These are phyloP conservation scores for Thaumetopoea pityocampa DNA, from an alignment of 1,140 invertebrate genomes.

Conservation along the genomic window DNA sequence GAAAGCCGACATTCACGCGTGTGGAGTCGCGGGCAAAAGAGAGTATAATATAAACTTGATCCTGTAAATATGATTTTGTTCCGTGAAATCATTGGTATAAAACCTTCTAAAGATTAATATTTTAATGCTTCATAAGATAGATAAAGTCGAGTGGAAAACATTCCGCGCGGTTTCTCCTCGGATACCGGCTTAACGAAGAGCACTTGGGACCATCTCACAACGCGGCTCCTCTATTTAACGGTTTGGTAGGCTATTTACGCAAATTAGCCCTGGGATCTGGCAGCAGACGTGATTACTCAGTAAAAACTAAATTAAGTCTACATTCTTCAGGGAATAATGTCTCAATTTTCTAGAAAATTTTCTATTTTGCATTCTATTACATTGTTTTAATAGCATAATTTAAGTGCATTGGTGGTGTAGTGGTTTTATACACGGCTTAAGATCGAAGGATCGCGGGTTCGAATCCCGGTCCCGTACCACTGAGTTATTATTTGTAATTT, in stretches of 20 bases:
- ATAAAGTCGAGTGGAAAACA: slow-evolving; percentile 27
- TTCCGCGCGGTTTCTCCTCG: slow-evolving; percentile 25
- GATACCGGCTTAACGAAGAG: slow-evolving; percentile 41
- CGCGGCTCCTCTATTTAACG: slow-evolving; percentile 31
- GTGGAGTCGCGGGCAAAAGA: too few relatives aligned
- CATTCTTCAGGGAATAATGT: neutral
- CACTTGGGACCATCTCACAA: slow-evolving; percentile 31
- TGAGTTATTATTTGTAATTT: too few relatives aligned
- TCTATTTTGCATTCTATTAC: too few relatives aligned
- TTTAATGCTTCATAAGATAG: slow-evolving; percentile 14
- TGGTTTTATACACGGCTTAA: too few relatives aligned
- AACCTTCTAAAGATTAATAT: neutral
- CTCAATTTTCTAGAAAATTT: neutral
- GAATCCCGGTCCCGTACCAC: too few relatives aligned
- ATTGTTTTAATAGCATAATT: too few relatives aligned
- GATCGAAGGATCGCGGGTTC: too few relatives aligned
- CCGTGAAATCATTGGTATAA: too few relatives aligned
- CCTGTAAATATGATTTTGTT: too few relatives aligned
- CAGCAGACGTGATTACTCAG: slow-evolving; percentile 24
- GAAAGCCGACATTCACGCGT: too few relatives aligned
- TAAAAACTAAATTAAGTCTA: slow-evolving; percentile 19
- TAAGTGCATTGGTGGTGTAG: too few relatives aligned
- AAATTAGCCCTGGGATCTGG: slow-evolving; percentile 24
- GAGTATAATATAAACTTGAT: too few relatives aligned
- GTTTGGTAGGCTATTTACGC: slow-evolving; percentile 27